Evolutionary conservation across 2,888 invertebrate species (phyloP).

Genomic region (Conomelus anceps): DNA sequence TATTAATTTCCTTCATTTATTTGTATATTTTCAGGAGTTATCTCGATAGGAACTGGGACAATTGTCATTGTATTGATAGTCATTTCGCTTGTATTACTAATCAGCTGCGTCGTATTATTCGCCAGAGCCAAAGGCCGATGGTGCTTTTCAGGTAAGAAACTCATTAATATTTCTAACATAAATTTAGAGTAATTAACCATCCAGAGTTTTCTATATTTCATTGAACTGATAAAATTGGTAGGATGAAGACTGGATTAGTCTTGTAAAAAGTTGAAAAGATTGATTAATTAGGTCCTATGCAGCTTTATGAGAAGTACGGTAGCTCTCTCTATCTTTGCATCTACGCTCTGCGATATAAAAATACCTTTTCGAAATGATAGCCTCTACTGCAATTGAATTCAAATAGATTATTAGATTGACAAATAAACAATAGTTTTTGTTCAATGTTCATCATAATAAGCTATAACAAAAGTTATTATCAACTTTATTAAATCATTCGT

Average conservation of each 20-base stretch:
- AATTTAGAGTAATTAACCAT: not conserved
- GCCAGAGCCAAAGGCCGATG: slow-evolving; percentile 75
- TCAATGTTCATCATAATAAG: not conserved
- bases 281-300: too few species aligned
- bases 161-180: not conserved
- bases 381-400: not conserved
- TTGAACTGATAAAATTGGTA: not conserved
- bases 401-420: not conserved
- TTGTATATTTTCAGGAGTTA: slow-evolving; percentile 46
- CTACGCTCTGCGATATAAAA: too few species aligned
- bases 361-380: too few species aligned
- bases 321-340: too few species aligned
- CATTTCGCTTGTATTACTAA: slow-evolving; percentile 56
- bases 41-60: slow-evolving; percentile 64
- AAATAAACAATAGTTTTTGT: not conserved
- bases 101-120: slow-evolving; percentile 59
- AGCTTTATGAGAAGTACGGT: too few species aligned
- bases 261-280: too few species aligned
- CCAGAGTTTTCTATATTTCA: not conserved
- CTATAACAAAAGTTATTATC: too few species aligned
- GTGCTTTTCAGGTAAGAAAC: slow-evolving; percentile 80
- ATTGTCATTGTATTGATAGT: slow-evolving; percentile 72
- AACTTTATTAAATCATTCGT: not conserved
- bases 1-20: not conserved
- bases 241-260: too few species aligned